These are phyloP conservation scores for Nasonovia ribisnigri DNA, from an alignment of 2,888 invertebrate genomes.

Conservation along the genomic window DNA sequence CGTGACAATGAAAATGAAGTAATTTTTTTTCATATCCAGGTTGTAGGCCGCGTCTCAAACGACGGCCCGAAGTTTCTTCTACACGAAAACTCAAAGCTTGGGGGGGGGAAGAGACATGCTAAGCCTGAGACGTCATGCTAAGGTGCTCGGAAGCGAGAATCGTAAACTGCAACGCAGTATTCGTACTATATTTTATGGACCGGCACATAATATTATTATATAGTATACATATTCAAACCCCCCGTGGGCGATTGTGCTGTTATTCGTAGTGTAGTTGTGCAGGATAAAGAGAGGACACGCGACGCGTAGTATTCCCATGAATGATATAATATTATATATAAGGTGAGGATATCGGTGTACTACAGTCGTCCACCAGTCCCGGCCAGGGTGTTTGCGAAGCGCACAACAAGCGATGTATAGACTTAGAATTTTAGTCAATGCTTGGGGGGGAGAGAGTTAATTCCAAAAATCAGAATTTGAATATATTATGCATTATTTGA, in stretches of 20 bases:
- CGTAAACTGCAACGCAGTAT: background rate
- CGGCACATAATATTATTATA: background rate
- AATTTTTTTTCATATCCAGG: background rate
- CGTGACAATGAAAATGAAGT: background rate
- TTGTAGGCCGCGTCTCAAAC: background rate
- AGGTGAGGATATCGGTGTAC: background rate
- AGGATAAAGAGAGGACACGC: background rate
- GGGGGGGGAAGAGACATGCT: background rate
- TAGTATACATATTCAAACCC: background rate
- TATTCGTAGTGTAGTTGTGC: background rate
- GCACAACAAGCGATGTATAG: too few species aligned
- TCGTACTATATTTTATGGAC: background rate
- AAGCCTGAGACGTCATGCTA: background rate
- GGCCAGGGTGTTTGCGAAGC: too few species aligned
- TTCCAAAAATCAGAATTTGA: too few species aligned
- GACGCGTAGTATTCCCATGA: background rate
- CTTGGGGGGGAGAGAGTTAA: too few species aligned
- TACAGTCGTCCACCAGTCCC: too few species aligned
- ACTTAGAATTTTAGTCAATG: too few species aligned
- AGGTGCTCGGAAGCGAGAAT: background rate
- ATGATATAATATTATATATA: too few species aligned
- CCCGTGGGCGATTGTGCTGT: background rate
- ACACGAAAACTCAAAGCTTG: background rate
- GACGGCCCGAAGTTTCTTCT: background rate
- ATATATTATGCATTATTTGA: too few species aligned